Evolutionary conservation across 2,888 invertebrate species (phyloP).

Genomic region (Tuberolachnus salignus): DNA sequence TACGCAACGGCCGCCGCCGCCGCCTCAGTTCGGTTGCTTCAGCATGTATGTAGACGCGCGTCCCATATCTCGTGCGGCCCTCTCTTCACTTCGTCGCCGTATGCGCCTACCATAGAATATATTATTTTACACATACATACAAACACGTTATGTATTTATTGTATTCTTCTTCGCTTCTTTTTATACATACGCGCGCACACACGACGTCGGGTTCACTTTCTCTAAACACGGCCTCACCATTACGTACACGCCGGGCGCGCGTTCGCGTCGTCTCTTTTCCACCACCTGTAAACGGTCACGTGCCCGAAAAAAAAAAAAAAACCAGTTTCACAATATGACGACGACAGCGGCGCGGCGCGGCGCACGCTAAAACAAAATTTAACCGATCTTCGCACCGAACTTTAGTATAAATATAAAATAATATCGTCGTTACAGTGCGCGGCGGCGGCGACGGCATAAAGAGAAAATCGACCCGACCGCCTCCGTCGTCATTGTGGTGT

Average conservation of each 20-base stretch:
- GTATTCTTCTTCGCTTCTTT: constrained; percentile 45
- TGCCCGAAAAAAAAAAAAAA: constrained; percentile 13
- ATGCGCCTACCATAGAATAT: neutral
- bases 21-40: constrained; percentile 31
- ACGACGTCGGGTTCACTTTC: constrained; percentile 53
- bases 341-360: neutral
- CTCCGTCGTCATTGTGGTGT: neutral
- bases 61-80: constrained; percentile 44
- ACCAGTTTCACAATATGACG: constrained; percentile 46
- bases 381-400: neutral
- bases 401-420: no score
- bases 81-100: neutral
- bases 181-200: neutral
- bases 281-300: constrained; percentile 38
- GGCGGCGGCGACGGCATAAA: neutral
- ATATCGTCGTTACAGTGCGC: no score
- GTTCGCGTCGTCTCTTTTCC: neutral
- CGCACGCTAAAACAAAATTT: constrained; percentile 1
- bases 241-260: neutral
- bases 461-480: constrained; percentile 28
- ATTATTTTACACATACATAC: constrained; percentile 6
- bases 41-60: constrained; percentile 31
- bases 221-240: constrained; percentile 45
- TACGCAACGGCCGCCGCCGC: constrained; percentile 36
- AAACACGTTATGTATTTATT: constrained; percentile 13